phyloP scores from a whole-genome alignment of 64 coral and sea anemone genomes.

The Stylophora pistillata region DNA sequence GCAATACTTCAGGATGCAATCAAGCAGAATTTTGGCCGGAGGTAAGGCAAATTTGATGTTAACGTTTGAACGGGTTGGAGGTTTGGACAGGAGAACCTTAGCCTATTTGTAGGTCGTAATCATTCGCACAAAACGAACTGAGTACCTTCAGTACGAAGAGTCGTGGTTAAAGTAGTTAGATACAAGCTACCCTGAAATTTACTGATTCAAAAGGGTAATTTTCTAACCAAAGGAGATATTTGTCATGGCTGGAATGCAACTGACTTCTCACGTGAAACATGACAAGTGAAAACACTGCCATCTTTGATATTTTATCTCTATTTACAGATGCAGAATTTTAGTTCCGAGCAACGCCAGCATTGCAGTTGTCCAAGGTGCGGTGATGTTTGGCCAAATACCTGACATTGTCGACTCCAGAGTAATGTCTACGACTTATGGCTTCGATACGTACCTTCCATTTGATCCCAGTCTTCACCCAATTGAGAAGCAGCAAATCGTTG shows the following conservation, averaged over 20 bases:
- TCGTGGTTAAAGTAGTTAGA: not conserved
- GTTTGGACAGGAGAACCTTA: no score
- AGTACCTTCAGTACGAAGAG: no score
- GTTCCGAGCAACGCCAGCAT: constrained; percentile 1
- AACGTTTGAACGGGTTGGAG: no score
- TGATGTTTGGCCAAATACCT: constrained; percentile 42
- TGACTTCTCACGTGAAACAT: no score
- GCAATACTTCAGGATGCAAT: constrained; percentile 25
- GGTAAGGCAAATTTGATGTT: no score
- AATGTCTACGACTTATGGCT: constrained; percentile 33
- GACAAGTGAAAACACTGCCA: no score
- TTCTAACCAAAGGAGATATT: no score
- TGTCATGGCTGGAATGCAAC: no score
- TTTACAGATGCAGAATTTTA: not conserved
- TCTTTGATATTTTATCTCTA: no score
- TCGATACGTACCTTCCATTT: not conserved
- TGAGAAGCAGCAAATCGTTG: not conserved
- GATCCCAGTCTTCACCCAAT: not conserved
- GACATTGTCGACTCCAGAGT: not conserved
- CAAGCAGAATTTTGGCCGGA: not conserved
- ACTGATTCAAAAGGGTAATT: no score
- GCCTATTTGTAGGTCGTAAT: no score
- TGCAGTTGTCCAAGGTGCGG: constrained; percentile 31
- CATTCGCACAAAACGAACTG: no score
- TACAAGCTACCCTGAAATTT: not conserved